Conservation (phyloP, 2,888 invertebrate species). For the Actias luna region DNA sequence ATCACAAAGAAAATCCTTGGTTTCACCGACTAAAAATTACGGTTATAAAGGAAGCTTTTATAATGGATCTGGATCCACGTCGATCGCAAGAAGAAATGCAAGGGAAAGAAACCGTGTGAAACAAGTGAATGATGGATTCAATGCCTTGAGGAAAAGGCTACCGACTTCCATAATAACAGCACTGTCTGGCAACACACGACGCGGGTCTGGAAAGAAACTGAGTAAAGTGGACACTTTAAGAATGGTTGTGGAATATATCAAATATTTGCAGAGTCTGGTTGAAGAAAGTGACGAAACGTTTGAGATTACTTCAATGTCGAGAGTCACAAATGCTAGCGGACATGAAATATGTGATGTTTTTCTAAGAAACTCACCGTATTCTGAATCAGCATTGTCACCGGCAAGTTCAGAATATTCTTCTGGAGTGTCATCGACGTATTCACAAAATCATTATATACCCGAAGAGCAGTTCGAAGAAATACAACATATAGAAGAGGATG, state of each 20-base stretch:
- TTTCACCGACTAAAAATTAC: constrained; percentile 80
- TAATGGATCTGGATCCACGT: constrained; percentile 87
- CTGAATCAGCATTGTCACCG: constrained; percentile 83
- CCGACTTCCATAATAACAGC: constrained; percentile 90
- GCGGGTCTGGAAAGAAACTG: constrained; percentile 91
- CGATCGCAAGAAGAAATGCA: constrained; percentile 95
- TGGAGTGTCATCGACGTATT: constrained; percentile 71
- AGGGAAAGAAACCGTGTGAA: constrained; percentile 96
- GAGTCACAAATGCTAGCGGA: constrained; percentile 33
- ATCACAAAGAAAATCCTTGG: constrained; percentile 61
- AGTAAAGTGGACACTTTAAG: constrained; percentile 95
- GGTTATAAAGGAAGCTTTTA: constrained; percentile 82
- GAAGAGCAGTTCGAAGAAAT: constrained; percentile 57
- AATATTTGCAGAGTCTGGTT: constrained; percentile 88
- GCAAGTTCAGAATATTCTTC: constrained; percentile 86
- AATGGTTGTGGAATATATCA: constrained; percentile 95
- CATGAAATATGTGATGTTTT: constrained; percentile 64
- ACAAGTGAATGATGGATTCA: constrained; percentile 96
- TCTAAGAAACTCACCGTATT: constrained; percentile 64
- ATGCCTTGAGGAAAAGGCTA: constrained; percentile 91
- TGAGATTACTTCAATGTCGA: constrained; percentile 43
- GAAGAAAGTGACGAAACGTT: constrained; percentile 85
- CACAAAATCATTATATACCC: constrained; percentile 44
- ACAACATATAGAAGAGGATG: constrained; percentile 90
- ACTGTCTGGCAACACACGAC: constrained; percentile 83